These are phyloP conservation scores for Rhinella marina DNA, from an alignment of 2,797 vertebrate genomes.

Conservation along the genomic window DNA sequence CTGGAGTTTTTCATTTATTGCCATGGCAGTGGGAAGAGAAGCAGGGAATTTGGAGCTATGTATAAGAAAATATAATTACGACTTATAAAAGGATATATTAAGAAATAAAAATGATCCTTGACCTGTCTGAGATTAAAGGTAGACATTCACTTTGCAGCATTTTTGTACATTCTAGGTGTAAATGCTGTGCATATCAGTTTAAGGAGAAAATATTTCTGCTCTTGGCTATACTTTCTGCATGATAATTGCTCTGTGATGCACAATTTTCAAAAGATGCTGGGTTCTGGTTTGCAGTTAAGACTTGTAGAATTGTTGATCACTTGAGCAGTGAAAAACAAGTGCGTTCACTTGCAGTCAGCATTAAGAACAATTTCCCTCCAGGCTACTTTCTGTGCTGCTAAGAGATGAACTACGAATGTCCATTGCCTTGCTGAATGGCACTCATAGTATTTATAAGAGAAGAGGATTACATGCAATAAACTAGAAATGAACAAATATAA, in stretches of 20 bases:
- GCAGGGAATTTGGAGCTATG: not conserved
- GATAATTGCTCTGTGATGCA: not conserved
- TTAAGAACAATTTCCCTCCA: constrained; percentile 22
- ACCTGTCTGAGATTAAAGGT: not conserved
- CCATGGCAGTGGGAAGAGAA: not conserved
- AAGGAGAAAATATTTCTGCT: not conserved
- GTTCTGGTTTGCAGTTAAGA: constrained; percentile 3
- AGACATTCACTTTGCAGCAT: not conserved
- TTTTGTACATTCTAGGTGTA: not conserved
- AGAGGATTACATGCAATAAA: constrained; percentile 15
- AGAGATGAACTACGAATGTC: constrained; percentile 23
- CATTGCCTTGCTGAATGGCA: constrained; percentile 24
- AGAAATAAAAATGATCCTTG: not conserved
- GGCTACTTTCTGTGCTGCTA: constrained; percentile 29
- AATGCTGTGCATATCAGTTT: not conserved
- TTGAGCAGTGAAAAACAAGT: constrained; percentile 29
- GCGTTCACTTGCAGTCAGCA: constrained; percentile 16
- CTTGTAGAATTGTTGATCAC: constrained; percentile 28
- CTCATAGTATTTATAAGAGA: not conserved
- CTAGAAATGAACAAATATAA: not conserved
- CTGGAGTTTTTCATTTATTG: no score
- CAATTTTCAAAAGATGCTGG: constrained; percentile 11
- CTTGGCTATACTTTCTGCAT: constrained; percentile 12
- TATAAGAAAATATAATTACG: not conserved
- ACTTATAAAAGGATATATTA: not conserved